These are phyloP conservation scores for Podarcis siculus DNA, from an alignment of 2,797 vertebrate species.

Conservation along the genomic window DNA sequence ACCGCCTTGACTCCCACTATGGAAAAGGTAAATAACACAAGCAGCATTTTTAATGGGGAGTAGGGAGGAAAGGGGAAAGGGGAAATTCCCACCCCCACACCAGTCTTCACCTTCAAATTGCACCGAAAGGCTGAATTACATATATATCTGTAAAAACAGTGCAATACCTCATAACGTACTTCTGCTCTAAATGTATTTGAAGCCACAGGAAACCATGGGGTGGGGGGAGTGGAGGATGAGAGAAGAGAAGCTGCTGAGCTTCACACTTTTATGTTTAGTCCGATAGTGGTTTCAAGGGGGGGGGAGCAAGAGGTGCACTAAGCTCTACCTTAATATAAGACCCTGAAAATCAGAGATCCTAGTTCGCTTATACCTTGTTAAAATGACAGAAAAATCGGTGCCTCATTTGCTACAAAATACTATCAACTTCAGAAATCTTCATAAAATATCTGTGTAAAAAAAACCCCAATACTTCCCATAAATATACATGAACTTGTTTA, in stretches of 20 bases:
- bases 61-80: too few relatives aligned
- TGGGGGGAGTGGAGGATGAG: too few relatives aligned
- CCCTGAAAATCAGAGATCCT: neutral
- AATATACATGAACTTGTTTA: slow-evolving; percentile 39
- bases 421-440: neutral
- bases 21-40: too few relatives aligned
- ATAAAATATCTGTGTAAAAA: slow-evolving; percentile 3
- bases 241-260: neutral
- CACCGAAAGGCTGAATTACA: neutral
- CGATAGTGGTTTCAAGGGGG: neutral
- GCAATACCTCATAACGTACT: neutral
- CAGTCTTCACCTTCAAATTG: too few relatives aligned
- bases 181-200: neutral
- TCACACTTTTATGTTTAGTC: neutral
- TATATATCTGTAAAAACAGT: neutral
- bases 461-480: neutral
- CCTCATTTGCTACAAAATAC: slow-evolving; percentile 32
- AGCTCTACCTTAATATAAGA: neutral
- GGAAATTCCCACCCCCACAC: too few relatives aligned
- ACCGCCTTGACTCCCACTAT: too few relatives aligned
- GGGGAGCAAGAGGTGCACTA: neutral
- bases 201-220: neutral
- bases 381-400: slow-evolving; percentile 1
- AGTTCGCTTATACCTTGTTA: neutral
- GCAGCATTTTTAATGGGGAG: too few relatives aligned